phyloP scores from a whole-genome alignment of 2,113 vertebrate species.

The Micromys minutus region DNA sequence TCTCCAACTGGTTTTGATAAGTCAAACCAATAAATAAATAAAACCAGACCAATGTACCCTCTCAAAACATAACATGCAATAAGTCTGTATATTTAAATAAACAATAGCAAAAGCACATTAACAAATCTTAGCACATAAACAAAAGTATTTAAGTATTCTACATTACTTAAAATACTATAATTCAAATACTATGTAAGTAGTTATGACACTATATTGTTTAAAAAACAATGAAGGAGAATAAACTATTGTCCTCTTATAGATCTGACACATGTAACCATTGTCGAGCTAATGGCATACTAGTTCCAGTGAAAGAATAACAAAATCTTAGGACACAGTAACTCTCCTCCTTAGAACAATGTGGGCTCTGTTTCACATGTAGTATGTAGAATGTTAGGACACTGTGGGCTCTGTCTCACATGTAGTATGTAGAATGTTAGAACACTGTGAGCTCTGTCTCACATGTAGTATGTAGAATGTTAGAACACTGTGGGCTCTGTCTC shows the following conservation, averaged over 20 bases:
- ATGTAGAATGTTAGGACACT: accelerated
- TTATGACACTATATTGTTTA: neutral
- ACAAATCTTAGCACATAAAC: no score
- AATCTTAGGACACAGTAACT: neutral
- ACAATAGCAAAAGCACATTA: neutral
- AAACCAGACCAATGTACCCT: neutral
- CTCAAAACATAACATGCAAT: neutral
- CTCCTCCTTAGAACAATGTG: no score
- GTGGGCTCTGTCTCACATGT: no score
- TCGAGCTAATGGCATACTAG: neutral
- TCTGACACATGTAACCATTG: neutral
- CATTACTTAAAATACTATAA: neutral
- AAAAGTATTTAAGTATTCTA: neutral
- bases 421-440: no score
- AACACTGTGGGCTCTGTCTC: no score
- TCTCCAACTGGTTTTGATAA: neutral
- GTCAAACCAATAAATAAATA: neutral
- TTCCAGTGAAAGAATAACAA: neutral
- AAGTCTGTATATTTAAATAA: neutral
- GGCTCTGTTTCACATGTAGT: no score
- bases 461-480: no score
- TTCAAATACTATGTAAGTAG: neutral
- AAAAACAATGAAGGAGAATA: neutral
- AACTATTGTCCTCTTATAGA: neutral
- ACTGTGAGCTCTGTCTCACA: no score